Base-by-base conservation (phyloP, 2,113 vertebrate species). In the Asarcornis scutulata region DNA sequence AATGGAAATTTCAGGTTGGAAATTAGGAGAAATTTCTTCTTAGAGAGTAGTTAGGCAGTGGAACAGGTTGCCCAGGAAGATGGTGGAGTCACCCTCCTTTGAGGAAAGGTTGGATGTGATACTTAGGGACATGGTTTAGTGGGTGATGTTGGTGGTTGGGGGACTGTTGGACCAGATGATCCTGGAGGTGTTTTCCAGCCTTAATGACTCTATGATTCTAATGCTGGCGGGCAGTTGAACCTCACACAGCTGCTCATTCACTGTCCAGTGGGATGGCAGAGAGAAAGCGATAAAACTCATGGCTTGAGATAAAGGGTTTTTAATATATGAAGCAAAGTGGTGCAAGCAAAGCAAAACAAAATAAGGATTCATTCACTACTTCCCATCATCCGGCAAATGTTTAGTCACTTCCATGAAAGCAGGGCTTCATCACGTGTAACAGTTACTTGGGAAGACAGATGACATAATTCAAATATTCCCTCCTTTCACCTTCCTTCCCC, bases 391-490 rank as follows among this genome's bases (percentile, higher is more conserved):
- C 42, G 21, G 17, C 79, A 72, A 9, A 8, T 38, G 10, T 40
- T 71, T 6, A 60, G 17, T 14, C 31, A 18, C 38, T 13, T 56
- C 13, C 31, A 13, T 56, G 32, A 60, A 75, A 40, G 13, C 38
- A 66, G 8, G 53, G 25, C 5, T 64, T 6, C 36, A 16, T 36
- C 32, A 36, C 2, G 6, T 8, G 4, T 66, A n/a, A 18, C 0
- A 0, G 17, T 53, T 38, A 36, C 22, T 88, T 62, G 17, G 7
- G 17, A 58, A 67, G 14, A n/a, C 16, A 69, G 69, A 53, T 0
- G 0, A 11, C 3, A 1, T 9, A 9, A 31, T 26, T 46, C 4
- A 2, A 44, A 52, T 1, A 1, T 9, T 15, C 26, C 23, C 52
- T 26, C 52, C 7, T 55, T 56, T 25, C 17, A 13, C 4, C 29